Percentiles rank a stretch among this genome's conserved stretches.
These are phyloP conservation scores for Eulemur macaco DNA, from an alignment of 2,113 vertebrate genomes.

Conservation along the genomic window DNA sequence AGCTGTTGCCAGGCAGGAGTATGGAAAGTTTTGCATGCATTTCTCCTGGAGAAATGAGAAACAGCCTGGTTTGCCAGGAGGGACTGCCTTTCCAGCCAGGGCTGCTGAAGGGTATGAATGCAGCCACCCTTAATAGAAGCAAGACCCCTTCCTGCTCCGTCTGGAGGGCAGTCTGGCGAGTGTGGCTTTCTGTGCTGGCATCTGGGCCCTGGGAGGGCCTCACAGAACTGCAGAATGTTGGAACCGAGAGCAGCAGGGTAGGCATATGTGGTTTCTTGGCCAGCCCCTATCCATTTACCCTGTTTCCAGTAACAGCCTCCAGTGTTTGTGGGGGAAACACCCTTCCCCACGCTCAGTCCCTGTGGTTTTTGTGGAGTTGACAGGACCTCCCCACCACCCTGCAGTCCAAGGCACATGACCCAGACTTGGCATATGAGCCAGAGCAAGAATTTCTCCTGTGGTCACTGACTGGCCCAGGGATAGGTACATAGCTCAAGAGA, in stretches of 20 bases:
- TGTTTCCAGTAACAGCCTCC: constrained; percentile 39
- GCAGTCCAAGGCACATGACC: neutral
- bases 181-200: neutral
- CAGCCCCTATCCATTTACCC: neutral
- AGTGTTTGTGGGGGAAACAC: neutral
- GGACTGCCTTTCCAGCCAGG: neutral
- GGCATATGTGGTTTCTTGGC: neutral
- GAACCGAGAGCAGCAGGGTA: neutral
- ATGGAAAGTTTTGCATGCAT: neutral
- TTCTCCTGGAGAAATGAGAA: neutral
- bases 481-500: neutral
- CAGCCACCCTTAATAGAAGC: neutral
- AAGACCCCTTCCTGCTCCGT: neutral
- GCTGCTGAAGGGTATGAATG: neutral
- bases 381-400: neutral
- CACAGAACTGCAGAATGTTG: neutral
- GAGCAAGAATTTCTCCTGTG: neutral
- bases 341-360: neutral
- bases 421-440: neutral
- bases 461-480: neutral
- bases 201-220: neutral
- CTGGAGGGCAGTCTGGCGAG: neutral
- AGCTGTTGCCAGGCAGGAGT: neutral
- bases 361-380: constrained; percentile 18
- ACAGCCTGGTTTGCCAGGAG: neutral